Evolutionary conservation across 2,888 invertebrate species (phyloP).

Genomic region (Chrysolina oricalcia): DNA sequence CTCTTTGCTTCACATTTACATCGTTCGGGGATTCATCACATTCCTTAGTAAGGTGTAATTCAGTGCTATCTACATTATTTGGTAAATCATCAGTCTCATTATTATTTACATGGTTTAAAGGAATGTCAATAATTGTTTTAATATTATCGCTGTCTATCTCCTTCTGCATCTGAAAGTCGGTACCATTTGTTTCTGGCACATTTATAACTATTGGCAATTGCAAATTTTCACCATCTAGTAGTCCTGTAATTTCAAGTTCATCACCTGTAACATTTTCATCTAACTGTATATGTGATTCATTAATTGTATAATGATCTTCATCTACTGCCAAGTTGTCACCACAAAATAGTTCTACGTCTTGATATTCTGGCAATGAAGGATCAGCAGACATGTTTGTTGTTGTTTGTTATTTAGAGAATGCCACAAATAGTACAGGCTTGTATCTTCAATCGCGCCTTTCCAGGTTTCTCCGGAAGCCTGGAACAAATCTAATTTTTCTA

Average conservation of each 20-base stretch:
- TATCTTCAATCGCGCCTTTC: conserved; percentile 38
- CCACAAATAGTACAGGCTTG: conserved; percentile 36
- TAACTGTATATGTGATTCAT: conserved; percentile 30
- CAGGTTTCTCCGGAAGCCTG: conserved; percentile 35
- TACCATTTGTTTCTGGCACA: conserved; percentile 3
- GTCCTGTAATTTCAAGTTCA: conserved; percentile 33
- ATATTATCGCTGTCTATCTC: conserved; percentile 32
- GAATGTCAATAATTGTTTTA: conserved; percentile 29
- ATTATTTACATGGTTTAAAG: conserved; percentile 31
- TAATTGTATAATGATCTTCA: background rate
- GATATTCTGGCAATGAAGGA: conserved; percentile 29
- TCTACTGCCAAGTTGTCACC: background rate
- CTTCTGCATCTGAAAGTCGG: conserved; percentile 3
- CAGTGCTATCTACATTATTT: conserved; percentile 24
- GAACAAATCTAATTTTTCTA: conserved; percentile 38
- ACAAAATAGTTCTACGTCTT: conserved; percentile 29
- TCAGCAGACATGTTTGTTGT: conserved; percentile 28
- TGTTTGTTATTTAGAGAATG: conserved; percentile 25
- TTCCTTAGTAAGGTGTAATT: conserved; percentile 25
- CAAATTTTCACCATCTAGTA: conserved; percentile 18
- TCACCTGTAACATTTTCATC: conserved; percentile 33
- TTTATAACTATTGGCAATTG: conserved; percentile 5
- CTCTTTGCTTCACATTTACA: conserved; percentile 25
- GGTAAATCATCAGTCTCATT: conserved; percentile 25
- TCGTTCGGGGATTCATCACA: conserved; percentile 28